Evolutionary conservation across 1,140 invertebrate genomes (phyloP), one percentile per base, ranked within the genome.

Genomic region (Manduca sexta): DNA sequence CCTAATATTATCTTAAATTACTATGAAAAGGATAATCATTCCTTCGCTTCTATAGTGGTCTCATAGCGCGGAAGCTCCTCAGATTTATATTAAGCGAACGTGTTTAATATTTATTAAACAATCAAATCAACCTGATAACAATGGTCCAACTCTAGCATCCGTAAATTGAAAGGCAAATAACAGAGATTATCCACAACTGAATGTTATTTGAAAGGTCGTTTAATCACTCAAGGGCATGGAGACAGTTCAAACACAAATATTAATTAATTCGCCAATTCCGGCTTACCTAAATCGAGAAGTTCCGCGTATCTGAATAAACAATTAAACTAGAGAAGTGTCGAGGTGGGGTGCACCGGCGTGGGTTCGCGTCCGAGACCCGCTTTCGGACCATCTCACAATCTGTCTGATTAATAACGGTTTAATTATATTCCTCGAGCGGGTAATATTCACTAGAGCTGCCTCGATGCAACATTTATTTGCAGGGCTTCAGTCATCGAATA

Each of bases 161-260:
- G 46, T 41, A 62, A 64, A 68, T 74, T 67, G 50, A 49, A 58
- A 52, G 50, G 59, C 60, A 70, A 74, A 68, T 53, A 67, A 69
- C 52, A 56, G 56, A 56, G 66, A 70, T 68, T 64, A 67, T 64
- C 63, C 60, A 60, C 59, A 60, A 59, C 60, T 71, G 73, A 75
- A 59, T 69, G 64, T 67, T 71, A 69, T 74, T 69, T 67, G 65
- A 72, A 65, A 68, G 64, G 65, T 72, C 62, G 59, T 64, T 76
- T 73, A 78, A 76, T 76, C 65, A 78, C 69, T 69, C 60, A 72
- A 71, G 68, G 69, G 66, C 69, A 76, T 56, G 67, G 69, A 72
- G 73, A 74, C 69, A 75, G 75, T 80, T 77, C 65, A 79, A 84
- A 82, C 64, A 69, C 71, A 80, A 82, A 82, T 80, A 84, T 81